Evolutionary conservation across 2,113 vertebrate genomes (phyloP).

Genomic region (Hylia prasina): DNA sequence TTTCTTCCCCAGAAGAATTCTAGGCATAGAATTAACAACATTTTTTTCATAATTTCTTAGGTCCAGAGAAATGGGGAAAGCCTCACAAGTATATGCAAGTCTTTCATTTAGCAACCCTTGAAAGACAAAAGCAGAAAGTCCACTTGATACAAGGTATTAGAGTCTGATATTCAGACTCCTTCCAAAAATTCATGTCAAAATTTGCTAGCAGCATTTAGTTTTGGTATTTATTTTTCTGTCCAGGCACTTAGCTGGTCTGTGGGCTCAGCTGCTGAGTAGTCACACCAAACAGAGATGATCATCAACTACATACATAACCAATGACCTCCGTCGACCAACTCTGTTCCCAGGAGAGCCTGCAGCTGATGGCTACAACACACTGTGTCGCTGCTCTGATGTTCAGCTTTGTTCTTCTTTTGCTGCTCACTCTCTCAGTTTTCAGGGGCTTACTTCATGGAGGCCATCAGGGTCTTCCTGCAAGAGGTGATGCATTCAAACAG

Average conservation of each 20-base stretch:
- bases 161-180: neutral
- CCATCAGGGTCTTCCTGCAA: neutral
- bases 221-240: neutral
- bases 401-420: neutral
- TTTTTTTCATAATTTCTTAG: neutral
- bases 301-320: neutral
- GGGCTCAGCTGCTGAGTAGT: neutral
- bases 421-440: neutral
- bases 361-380: accelerated
- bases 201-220: neutral
- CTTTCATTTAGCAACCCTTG: neutral
- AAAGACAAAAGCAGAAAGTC: neutral
- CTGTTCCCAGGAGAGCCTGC: neutral
- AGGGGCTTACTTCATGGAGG: neutral
- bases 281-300: neutral
- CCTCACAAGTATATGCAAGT: neutral
- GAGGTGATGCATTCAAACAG: neutral
- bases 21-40: neutral
- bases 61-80: neutral
- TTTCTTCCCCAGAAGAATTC: neutral
- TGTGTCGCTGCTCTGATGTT: neutral
- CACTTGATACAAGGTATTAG: neutral
- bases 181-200: neutral
- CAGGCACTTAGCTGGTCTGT: neutral
- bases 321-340: neutral